Evolutionary conservation across 1,140 invertebrate genomes (phyloP), one percentile per base, ranked within the genome.

Genomic region (Nylanderia fulva): DNA sequence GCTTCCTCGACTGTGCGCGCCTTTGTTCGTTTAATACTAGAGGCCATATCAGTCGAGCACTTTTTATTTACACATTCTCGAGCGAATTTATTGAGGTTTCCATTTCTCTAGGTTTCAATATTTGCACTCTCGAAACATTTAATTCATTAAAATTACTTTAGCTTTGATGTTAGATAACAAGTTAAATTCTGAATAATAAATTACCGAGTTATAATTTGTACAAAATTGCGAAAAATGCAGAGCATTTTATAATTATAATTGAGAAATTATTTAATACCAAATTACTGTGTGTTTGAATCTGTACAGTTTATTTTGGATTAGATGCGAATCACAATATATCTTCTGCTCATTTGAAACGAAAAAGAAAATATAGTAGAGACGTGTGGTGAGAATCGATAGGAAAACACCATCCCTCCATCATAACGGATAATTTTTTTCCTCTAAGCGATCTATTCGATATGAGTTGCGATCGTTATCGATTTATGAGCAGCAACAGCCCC

Each of bases 381-480:
- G 5, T 58, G 5, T 56, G n/a, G 58, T 48, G 21, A 54, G 36
- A 66, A 64, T 63, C 33, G 33, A 83, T 8, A 27, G 8, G 8
- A 72, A 48, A 48, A 21, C 24, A 42, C n/a, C 33, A 39, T 61
- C 11, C 45, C 13, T 63, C 39, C 36, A 45, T 60, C 69, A 21
- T 52, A 7, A 66, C 4, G 74, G n/a, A 76, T 75, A 82, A 87
- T 87, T 83, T 69, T 33, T 74, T 79, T 63, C 18, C 75, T 84
- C 48, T 21, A 15, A 76, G 66, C 79, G 69, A 86, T 58, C 61
- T 39, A 85, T 83, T 80, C 84, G 79, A 92, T 88, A 84, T 83
- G 83, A 85, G 72, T 60, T 33, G 86, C 75, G 88, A 91, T 82
- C 74, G 85, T 89, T 94, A 93, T 93, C 92, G 93, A 94, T 94